Conservation (phyloP, 2,113 vertebrate species). For the Piprites chloris region DNA sequence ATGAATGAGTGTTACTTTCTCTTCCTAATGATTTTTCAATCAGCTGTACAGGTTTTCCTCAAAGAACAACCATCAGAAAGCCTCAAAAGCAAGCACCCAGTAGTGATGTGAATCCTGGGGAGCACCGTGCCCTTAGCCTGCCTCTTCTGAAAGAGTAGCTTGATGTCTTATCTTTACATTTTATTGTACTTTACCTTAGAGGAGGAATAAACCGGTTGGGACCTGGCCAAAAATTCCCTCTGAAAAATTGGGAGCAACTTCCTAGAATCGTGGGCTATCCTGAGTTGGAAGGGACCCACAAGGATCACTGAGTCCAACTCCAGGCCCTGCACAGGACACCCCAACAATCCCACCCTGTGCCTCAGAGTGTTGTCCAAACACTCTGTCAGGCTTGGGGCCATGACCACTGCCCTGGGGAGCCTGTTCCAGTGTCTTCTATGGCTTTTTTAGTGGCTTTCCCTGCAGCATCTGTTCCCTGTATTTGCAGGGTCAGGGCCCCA, state of each 20-base stretch:
- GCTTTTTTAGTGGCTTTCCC: background rate
- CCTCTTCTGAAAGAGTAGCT: background rate
- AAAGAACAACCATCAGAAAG: background rate
- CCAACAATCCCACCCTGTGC: background rate
- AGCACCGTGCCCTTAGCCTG: background rate
- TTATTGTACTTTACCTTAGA: background rate
- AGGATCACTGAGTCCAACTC: background rate
- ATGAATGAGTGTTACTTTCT: background rate
- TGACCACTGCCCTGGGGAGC: background rate
- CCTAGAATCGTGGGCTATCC: background rate
- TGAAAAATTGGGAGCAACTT: background rate
- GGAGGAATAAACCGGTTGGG: background rate
- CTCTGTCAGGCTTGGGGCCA: background rate
- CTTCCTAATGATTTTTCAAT: background rate
- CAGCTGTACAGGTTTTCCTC: background rate
- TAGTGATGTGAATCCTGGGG: background rate
- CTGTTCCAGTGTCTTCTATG: background rate
- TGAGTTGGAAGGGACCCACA: background rate
- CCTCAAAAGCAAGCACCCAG: background rate
- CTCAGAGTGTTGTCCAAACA: fast-evolving
- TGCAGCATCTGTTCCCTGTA: background rate
- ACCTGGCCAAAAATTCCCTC: background rate
- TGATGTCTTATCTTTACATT: background rate
- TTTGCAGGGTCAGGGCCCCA: background rate
- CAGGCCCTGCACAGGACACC: background rate